A percentile compares a stretch with the other conserved stretches of the same genome.
Conservation (phyloP, 2,113 vertebrate genomes). For the Pteropus alecto region DNA sequence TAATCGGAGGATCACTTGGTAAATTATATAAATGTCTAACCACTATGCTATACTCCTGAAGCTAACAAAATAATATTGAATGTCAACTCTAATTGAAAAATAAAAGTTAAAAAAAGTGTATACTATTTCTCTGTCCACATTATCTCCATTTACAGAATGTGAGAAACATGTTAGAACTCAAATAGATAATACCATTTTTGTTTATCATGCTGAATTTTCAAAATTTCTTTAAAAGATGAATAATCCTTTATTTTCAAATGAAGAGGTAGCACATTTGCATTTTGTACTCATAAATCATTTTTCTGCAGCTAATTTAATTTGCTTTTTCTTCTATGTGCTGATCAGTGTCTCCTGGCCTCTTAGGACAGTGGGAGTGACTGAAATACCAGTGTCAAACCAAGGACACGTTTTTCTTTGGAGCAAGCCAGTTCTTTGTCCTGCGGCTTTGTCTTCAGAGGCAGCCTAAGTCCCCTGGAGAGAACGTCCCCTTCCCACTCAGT, state of each 20-base stretch:
- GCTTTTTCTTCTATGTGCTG: background rate
- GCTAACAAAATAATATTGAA: too few species aligned
- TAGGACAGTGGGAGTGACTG: background rate
- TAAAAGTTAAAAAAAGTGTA: too few species aligned
- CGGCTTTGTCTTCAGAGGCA: background rate
- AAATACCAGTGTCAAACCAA: background rate
- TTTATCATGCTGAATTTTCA: background rate
- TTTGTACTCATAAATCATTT: background rate
- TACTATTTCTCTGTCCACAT: background rate
- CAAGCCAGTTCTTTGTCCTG: background rate
- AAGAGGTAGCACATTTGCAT: background rate
- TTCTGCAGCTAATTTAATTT: background rate
- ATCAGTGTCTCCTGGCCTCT: background rate
- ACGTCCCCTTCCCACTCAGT: accelerated
- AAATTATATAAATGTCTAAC: too few species aligned
- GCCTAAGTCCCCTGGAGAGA: background rate
- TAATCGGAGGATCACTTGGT: too few species aligned
- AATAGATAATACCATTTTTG: background rate
- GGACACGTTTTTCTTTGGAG: background rate
- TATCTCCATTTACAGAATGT: background rate
- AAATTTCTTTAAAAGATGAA: background rate
- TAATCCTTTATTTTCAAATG: background rate
- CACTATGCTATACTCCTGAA: too few species aligned
- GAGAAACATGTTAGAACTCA: background rate
- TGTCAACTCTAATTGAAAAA: too few species aligned